Percentiles rank a stretch among this genome's conserved stretches.
These are phyloP conservation scores for Lasioglossum marginatum DNA, from an alignment of 2,888 invertebrate species.

Conservation along the genomic window DNA sequence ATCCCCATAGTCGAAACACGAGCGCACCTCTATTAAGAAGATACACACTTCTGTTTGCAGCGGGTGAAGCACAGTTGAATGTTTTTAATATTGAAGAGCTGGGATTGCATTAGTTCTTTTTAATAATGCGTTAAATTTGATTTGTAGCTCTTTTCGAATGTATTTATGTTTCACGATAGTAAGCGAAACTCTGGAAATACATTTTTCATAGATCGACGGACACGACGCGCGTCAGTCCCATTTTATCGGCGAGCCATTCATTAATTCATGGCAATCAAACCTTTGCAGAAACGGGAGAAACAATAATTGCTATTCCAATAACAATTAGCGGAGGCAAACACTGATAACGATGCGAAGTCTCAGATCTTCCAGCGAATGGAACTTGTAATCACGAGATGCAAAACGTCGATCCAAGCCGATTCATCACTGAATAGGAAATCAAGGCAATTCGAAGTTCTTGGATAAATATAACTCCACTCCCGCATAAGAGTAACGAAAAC, in stretches of 20 bases:
- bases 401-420: slow-evolving; percentile 28
- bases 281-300: slow-evolving; percentile 12
- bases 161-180: neutral
- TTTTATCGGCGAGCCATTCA: neutral
- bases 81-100: neutral
- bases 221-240: neutral
- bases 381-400: slow-evolving; percentile 20
- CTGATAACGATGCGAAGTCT: slow-evolving; percentile 32
- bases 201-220: neutral
- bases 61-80: neutral
- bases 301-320: slow-evolving; percentile 53
- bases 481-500: slow-evolving; percentile 16
- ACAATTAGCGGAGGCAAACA: slow-evolving; percentile 50
- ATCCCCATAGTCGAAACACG: neutral
- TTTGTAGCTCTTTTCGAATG: neutral
- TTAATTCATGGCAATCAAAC: slow-evolving; percentile 35
- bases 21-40: neutral
- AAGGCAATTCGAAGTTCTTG: slow-evolving; percentile 48
- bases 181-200: neutral
- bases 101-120: neutral
- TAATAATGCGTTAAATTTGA: neutral
- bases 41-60: neutral
- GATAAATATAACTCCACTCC: slow-evolving; percentile 38
- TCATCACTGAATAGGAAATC: slow-evolving; percentile 36
- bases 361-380: slow-evolving; percentile 13